Percentiles rank a stretch among this genome's conserved stretches.
These are phyloP conservation scores for Nanorana parkeri DNA, from an alignment of 2,113 vertebrate species.

Conservation along the genomic window DNA sequence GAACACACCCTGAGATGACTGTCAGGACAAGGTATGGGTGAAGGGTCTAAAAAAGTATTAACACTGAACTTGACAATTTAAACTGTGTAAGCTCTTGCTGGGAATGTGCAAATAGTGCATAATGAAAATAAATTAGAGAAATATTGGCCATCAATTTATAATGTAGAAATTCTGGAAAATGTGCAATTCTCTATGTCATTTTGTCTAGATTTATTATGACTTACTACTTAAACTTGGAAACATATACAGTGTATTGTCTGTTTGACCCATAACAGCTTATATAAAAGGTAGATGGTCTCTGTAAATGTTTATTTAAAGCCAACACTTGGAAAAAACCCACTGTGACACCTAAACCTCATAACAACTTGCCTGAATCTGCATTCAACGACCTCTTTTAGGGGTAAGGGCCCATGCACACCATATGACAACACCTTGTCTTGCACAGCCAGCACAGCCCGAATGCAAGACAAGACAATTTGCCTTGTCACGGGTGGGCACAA, in stretches of 20 bases:
- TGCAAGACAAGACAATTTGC: too few relatives aligned
- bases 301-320: neutral
- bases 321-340: too few relatives aligned
- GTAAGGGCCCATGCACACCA: too few relatives aligned
- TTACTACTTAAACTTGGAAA: neutral
- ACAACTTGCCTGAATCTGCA: too few relatives aligned
- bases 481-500: too few relatives aligned
- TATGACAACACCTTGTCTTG: too few relatives aligned
- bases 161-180: slow-evolving; percentile 4
- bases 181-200: neutral
- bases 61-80: slow-evolving; percentile 50
- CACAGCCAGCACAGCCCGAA: too few relatives aligned
- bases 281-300: neutral
- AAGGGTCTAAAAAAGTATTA: slow-evolving; percentile 52
- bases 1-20: slow-evolving; percentile 50
- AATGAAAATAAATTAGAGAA: slow-evolving; percentile 45
- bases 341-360: too few relatives aligned
- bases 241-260: neutral
- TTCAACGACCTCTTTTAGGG: too few relatives aligned
- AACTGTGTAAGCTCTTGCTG: slow-evolving; percentile 31
- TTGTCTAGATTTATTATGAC: neutral
- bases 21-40: slow-evolving; percentile 41
- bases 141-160: slow-evolving; percentile 1
- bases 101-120: slow-evolving; percentile 42
- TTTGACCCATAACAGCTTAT: neutral